Percentiles rank a stretch among this genome's conserved stretches.
These are phyloP conservation scores for Hylia prasina DNA, from an alignment of 2,113 vertebrate genomes.

Conservation along the genomic window DNA sequence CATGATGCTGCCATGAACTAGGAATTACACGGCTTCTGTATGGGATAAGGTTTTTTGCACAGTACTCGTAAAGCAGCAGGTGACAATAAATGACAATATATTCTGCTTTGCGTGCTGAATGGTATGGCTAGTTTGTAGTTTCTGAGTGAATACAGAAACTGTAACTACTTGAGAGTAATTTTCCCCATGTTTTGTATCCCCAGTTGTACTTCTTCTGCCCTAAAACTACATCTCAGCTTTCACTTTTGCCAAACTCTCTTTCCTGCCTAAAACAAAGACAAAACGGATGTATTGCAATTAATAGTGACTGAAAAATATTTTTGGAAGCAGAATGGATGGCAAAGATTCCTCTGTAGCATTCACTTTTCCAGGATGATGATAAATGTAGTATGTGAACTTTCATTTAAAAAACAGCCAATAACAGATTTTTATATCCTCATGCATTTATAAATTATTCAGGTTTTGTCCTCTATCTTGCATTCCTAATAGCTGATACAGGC, in stretches of 20 bases:
- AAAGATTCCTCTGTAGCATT: not conserved
- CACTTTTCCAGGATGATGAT: not conserved
- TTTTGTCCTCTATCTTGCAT: not conserved
- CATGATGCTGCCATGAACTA: not conserved
- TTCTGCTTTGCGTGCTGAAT: not conserved
- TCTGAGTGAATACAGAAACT: not conserved
- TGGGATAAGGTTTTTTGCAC: not conserved
- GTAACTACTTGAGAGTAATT: not conserved
- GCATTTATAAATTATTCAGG: not conserved
- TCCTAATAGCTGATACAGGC: not conserved
- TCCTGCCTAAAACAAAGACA: not conserved
- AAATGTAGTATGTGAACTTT: not conserved
- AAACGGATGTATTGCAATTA: not conserved
- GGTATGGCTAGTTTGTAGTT: rapidly evolving
- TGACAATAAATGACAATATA: not conserved
- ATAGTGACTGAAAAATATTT: not conserved
- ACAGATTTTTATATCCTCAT: rapidly evolving
- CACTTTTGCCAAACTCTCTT: not conserved
- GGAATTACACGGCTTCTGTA: rapidly evolving
- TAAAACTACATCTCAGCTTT: not conserved
- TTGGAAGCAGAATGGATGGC: not conserved
- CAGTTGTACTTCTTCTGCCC: not conserved
- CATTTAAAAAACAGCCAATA: not conserved
- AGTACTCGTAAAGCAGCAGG: not conserved
- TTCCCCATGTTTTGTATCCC: not conserved